A percentile compares a stretch with the other conserved stretches of the same genome.
Conservation (phyloP, 2,888 invertebrate species). For the Leptinotarsa juncta region DNA sequence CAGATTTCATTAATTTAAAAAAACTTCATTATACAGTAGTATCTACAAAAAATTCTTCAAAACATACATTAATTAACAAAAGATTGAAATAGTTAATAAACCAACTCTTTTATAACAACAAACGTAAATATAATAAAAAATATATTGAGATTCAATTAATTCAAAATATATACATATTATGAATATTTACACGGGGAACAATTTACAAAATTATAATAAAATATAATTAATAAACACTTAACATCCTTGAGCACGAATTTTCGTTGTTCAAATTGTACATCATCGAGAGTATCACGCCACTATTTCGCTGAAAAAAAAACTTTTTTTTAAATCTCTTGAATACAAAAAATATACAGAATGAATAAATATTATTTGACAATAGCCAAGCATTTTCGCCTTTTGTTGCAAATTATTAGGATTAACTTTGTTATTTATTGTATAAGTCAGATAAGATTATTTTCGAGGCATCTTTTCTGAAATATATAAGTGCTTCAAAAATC, state of each 20-base stretch:
- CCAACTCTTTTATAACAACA: conserved; percentile 28
- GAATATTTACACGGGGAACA: conserved; percentile 41
- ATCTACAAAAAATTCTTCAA: background rate
- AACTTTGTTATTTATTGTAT: too few species aligned
- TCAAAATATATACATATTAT: conserved; percentile 42
- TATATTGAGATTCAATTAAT: conserved; percentile 42
- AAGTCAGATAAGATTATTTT: too few species aligned
- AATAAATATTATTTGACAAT: conserved; percentile 2
- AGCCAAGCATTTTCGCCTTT: background rate
- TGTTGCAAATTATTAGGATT: too few species aligned
- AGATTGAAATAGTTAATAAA: conserved; percentile 35
- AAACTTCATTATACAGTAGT: conserved; percentile 7
- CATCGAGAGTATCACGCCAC: conserved; percentile 39
- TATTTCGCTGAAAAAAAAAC: conserved; percentile 49
- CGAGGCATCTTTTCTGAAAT: too few species aligned
- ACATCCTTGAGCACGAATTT: conserved; percentile 37
- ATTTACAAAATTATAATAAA: conserved; percentile 44
- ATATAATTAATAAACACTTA: conserved; percentile 36
- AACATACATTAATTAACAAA: conserved; percentile 33
- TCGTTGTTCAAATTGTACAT: conserved; percentile 36
- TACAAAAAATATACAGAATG: conserved; percentile 4
- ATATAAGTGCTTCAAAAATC: too few species aligned
- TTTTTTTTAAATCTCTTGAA: background rate
- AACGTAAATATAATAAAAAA: conserved; percentile 34
- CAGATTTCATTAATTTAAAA: background rate